Conservation (phyloP, 2,888 invertebrate species). For the Allolobophora icterica region DNA sequence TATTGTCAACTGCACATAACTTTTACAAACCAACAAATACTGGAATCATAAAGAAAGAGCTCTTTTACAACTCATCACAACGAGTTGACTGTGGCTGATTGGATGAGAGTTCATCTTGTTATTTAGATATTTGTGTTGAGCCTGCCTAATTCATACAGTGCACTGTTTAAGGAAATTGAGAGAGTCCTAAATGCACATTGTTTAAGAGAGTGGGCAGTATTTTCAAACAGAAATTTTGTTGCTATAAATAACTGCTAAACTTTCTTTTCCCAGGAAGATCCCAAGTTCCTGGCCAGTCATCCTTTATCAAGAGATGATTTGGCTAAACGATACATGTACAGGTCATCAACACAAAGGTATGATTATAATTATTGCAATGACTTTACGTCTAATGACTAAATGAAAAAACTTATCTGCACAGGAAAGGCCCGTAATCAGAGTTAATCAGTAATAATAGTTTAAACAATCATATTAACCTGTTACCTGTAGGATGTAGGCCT, state of each 20-base stretch:
- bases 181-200: not conserved
- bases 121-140: not conserved
- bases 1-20: not conserved
- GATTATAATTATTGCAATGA: not conserved
- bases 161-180: not conserved
- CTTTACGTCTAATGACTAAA: not conserved
- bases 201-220: not conserved
- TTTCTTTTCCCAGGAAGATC: not conserved
- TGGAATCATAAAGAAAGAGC: no score
- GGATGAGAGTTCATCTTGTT: not conserved
- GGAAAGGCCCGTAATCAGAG: not conserved
- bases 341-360: slow-evolving; percentile 1
- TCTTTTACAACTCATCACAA: not conserved
- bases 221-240: not conserved
- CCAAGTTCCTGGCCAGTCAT: not conserved
- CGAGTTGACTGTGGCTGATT: not conserved
- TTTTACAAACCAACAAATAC: not conserved
- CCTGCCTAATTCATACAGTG: not conserved
- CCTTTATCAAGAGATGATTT: not conserved
- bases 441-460: no score
- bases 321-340: slow-evolving; percentile 17
- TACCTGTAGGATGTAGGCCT: not conserved
- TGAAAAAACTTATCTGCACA: not conserved
- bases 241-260: not conserved
- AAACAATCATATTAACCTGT: not conserved